These are phyloP conservation scores for Parotia lawesii DNA, from an alignment of 2,113 vertebrate species.

Conservation along the genomic window DNA sequence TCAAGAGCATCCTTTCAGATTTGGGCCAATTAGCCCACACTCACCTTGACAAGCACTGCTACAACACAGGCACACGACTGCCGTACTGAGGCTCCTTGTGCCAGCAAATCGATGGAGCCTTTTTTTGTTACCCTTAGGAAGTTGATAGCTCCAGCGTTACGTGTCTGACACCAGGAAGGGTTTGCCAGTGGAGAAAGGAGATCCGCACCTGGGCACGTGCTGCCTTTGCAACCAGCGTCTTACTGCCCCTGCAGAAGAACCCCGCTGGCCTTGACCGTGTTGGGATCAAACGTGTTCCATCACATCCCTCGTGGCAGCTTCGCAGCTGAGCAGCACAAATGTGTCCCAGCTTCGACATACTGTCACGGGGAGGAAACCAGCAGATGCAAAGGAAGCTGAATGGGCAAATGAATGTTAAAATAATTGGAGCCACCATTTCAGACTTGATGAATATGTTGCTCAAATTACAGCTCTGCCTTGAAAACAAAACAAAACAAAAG, in stretches of 20 bases:
- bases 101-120: background rate
- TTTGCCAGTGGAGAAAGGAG: background rate
- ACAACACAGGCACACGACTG: background rate
- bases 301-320: background rate
- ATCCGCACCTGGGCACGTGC: accelerated
- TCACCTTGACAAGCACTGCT: background rate
- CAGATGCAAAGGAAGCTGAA: conserved; percentile 65
- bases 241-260: background rate
- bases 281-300: accelerated
- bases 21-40: conserved; percentile 14
- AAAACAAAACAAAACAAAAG: conserved; percentile 61
- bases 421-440: conserved; percentile 63
- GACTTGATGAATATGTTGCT: conserved; percentile 60
- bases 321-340: background rate
- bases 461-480: conserved; percentile 60
- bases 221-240: background rate
- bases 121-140: background rate
- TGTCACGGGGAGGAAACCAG: conserved; percentile 10
- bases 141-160: background rate
- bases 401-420: conserved; percentile 64
- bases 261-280: accelerated
- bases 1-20: conserved; percentile 57
- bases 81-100: accelerated
- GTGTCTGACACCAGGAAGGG: background rate
- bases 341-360: background rate